Percentiles rank a stretch among this genome's conserved stretches.
These are phyloP conservation scores for Mallotus villosus DNA, from an alignment of 2,797 vertebrate genomes.

Conservation along the genomic window DNA sequence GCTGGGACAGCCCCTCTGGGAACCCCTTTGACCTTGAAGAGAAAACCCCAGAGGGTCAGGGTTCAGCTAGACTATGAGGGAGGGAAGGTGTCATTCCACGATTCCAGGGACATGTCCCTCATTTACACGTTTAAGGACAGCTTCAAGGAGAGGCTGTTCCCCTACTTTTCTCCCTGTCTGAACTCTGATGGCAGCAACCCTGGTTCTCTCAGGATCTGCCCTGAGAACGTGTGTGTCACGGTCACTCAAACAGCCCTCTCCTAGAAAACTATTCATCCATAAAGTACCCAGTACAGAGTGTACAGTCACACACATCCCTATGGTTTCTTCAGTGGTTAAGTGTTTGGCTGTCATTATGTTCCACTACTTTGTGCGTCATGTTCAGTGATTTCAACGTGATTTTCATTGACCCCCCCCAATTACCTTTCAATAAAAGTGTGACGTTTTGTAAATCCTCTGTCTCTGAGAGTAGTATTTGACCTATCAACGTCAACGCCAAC, in stretches of 20 bases:
- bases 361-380: no score
- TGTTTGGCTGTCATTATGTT: no score
- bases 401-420: no score
- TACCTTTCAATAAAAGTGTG: no score
- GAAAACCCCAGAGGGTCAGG: slow-evolving; percentile 17
- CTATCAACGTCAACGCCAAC: no score
- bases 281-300: no score
- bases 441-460: no score
- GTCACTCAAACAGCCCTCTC: not conserved
- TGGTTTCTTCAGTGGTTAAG: no score
- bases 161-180: slow-evolving; percentile 20
- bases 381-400: no score
- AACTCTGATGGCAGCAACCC: slow-evolving; percentile 14
- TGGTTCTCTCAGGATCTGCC: slow-evolving; percentile 15
- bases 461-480: no score
- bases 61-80: slow-evolving; percentile 21
- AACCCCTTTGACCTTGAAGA: slow-evolving; percentile 1
- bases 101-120: slow-evolving; percentile 10
- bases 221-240: slow-evolving; percentile 11
- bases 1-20: slow-evolving; percentile 13
- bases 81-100: slow-evolving; percentile 7
- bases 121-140: slow-evolving; percentile 23
- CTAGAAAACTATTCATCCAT: no score
- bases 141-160: slow-evolving; percentile 11
- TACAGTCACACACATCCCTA: no score